These are phyloP conservation scores for Chascanopsetta lugubris DNA, from an alignment of 2,113 vertebrate genomes.

Conservation along the genomic window DNA sequence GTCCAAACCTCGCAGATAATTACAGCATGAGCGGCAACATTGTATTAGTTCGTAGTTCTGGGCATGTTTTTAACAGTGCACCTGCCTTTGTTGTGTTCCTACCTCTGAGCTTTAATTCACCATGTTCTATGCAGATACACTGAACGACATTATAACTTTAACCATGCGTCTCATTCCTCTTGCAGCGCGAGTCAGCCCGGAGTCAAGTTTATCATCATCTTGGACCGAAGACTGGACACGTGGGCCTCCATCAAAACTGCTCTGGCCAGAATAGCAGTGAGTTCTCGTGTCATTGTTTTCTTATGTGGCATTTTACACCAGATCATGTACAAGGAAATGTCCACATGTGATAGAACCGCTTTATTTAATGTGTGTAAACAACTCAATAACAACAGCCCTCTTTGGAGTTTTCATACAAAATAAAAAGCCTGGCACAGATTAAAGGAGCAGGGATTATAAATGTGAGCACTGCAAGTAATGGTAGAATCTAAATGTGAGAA, in stretches of 20 bases:
- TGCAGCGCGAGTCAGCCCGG: constrained; percentile 87
- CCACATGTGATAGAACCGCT: no score
- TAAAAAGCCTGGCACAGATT: not conserved
- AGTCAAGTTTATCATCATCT: constrained; percentile 92
- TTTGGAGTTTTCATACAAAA: not conserved
- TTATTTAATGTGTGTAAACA: no score
- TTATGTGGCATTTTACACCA: not conserved
- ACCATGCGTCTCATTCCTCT: constrained; percentile 22
- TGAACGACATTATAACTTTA: not conserved
- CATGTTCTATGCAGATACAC: not conserved
- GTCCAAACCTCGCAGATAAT: constrained; percentile 17
- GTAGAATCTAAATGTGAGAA: not conserved
- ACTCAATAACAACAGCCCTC: no score
- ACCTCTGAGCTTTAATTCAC: not conserved
- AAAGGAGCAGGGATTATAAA: not conserved
- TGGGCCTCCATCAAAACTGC: constrained; percentile 95
- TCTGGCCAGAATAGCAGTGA: constrained; percentile 92
- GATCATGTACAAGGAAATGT: not conserved
- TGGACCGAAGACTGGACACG: constrained; percentile 94
- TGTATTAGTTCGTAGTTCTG: not conserved
- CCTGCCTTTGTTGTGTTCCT: not conserved
- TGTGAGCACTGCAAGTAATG: no score
- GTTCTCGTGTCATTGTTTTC: constrained; percentile 58
- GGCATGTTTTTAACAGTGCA: not conserved
- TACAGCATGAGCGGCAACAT: not conserved